A percentile compares a stretch with the other conserved stretches of the same genome.
phyloP scores from a whole-genome alignment of 2,888 invertebrate genomes.

The Arge pagana region DNA sequence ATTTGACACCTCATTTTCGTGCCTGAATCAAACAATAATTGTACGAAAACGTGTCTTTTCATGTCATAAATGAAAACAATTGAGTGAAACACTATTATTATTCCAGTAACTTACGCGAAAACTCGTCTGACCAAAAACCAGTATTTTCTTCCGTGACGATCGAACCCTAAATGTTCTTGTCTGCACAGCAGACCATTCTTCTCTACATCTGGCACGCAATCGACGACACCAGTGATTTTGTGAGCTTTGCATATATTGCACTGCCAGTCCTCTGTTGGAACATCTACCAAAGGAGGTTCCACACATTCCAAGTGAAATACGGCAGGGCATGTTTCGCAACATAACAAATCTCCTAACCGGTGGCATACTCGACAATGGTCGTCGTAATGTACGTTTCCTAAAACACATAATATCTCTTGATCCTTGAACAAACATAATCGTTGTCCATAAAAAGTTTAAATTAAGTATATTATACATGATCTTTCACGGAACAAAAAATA shows the following conservation, averaged over 20 bases:
- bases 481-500: no score
- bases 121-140: slow-evolving; percentile 94
- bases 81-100: no score
- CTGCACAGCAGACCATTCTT: slow-evolving; percentile 89
- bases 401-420: slow-evolving; percentile 25
- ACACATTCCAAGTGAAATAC: slow-evolving; percentile 97
- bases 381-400: slow-evolving; percentile 85
- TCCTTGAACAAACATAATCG: slow-evolving; percentile 1
- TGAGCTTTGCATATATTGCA: slow-evolving; percentile 93
- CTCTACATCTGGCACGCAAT: slow-evolving; percentile 90
- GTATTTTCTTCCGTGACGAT: slow-evolving; percentile 95
- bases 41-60: slow-evolving; percentile 9
- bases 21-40: slow-evolving; percentile 2
- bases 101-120: slow-evolving; percentile 91
- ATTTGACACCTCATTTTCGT: slow-evolving; percentile 17
- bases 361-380: slow-evolving; percentile 93
- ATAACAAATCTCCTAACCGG: slow-evolving; percentile 89
- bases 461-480: no score
- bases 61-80: neutral
- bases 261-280: slow-evolving; percentile 97
- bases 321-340: slow-evolving; percentile 98
- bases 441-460: no score
- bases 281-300: slow-evolving; percentile 90
- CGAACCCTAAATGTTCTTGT: slow-evolving; percentile 93
- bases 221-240: slow-evolving; percentile 89